Percentiles rank a stretch among this genome's conserved stretches.
phyloP scores from a whole-genome alignment of 2,888 invertebrate species.

The Philereme transversata region DNA sequence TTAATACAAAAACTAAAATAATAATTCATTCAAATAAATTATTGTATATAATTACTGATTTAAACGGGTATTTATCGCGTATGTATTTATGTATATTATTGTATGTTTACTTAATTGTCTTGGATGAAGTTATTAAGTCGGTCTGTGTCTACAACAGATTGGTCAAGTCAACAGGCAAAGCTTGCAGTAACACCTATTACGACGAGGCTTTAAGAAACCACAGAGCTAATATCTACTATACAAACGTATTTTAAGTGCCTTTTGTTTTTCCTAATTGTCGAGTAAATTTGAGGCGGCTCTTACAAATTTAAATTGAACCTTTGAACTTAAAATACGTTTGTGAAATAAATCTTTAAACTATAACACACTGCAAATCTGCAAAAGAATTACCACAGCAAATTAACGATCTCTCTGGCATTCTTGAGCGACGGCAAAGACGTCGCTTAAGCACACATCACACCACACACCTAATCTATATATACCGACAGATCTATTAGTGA shows the following conservation, averaged over 20 bases:
- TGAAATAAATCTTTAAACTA: background rate
- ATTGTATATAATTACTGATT: no score
- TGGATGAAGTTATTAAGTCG: background rate
- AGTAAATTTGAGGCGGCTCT: no score
- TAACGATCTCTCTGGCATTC: background rate
- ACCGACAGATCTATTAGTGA: no score
- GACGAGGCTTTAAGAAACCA: conserved; percentile 5
- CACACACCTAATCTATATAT: no score
- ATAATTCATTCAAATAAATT: no score
- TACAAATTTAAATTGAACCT: no score
- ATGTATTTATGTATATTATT: no score
- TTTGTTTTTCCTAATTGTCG: no score
- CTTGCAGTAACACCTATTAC: conserved; percentile 2
- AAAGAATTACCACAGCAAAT: conserved; percentile 8
- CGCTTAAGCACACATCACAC: background rate
- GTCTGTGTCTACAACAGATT: background rate
- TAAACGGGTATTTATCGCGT: no score
- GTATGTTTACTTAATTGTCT: background rate
- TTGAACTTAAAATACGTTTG: no score
- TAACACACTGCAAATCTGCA: conserved; percentile 2
- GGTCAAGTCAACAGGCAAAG: conserved; percentile 1
- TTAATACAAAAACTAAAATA: no score
- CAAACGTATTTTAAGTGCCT: no score
- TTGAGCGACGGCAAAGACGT: background rate
- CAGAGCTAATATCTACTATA: background rate